Base-by-base conservation (phyloP, 2,888 invertebrate genomes). In the Latrodectus elegans region DNA sequence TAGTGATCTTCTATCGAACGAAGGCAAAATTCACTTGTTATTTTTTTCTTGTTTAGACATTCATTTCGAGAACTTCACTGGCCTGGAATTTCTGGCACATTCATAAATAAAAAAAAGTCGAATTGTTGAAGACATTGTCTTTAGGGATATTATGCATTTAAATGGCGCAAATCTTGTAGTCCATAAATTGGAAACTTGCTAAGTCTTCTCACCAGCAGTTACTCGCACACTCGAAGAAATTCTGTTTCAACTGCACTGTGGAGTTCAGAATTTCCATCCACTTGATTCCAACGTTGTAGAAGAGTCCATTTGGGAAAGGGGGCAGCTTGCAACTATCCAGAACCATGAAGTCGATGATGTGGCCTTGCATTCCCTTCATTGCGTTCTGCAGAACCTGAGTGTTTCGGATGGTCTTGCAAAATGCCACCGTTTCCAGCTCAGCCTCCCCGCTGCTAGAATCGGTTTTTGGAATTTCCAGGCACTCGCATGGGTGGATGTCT, bases 191-290 rank as follows among this genome's bases (percentile, higher is more conserved):
- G 22, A 22, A 38, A 38, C 38, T 38, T 38, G 38, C 38, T 22
- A 22, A 22, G 22, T 17, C 22, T 60, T 65, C 38, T 84, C 77
- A 88, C 88, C 88, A 88, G 68, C 88, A 88, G 74, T 88, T 84
- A 10, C 52, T 79, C 8, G 88, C 84, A 22, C 85, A 89, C 55
- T 90, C 83, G 71, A 90, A 89, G 73, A 90, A 90, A 49, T 89
- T 87, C 26, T 90, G 85, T 49, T 89, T 89, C 14, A 90, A 80
- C 75, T 90, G 90, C 51, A 90, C 81, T 15, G 90, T 90, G 4
- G 90, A 89, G 70, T 90, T 90, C 11, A 90, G 75, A 9, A 90
- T 89, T 84, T 90, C 90, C 89, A 90, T 89, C 90, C 90, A 90
- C 49, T 85, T 80, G 74, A 90, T 89, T 67, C 89, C 88, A 26